Conservation (phyloP, 2,113 vertebrate genomes). For the Mus pahari region DNA sequence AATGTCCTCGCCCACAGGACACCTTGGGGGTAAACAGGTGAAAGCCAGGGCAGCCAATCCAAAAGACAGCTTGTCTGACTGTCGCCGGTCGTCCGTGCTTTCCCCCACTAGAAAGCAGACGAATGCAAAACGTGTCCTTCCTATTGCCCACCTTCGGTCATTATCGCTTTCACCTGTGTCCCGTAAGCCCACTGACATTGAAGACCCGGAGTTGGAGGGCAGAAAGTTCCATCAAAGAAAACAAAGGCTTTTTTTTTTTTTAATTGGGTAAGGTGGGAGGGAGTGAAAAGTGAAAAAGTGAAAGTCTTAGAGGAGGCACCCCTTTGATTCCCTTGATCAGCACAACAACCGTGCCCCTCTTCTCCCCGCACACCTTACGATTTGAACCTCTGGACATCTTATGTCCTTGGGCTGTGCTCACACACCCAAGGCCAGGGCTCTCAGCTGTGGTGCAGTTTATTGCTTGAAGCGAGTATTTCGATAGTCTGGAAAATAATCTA, state of each 20-base stretch:
- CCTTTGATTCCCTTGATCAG: not conserved
- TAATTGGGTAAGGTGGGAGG: not conserved
- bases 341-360: not conserved
- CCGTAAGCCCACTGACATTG: constrained; percentile 37
- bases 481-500: constrained; percentile 83
- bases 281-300: constrained; percentile 7
- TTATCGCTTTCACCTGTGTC: constrained; percentile 31
- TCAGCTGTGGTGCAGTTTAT: constrained; percentile 59
- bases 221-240: constrained; percentile 63
- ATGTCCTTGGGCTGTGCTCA: constrained; percentile 50
- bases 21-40: constrained; percentile 82
- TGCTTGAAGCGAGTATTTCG: constrained; percentile 76
- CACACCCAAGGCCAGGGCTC: not conserved
- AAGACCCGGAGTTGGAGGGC: not conserved
- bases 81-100: constrained; percentile 26
- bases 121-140: constrained; percentile 61
- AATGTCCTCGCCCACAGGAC: constrained; percentile 72
- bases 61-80: constrained; percentile 63
- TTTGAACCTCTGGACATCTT: constrained; percentile 25
- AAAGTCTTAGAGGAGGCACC: not conserved
- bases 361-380: constrained; percentile 13
- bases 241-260: not conserved
- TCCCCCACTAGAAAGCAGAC: constrained; percentile 23
- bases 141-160: constrained; percentile 24
- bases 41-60: constrained; percentile 78